Evolutionary conservation across 2,797 vertebrate genomes (phyloP).

Genomic region (Gymnodraco acuticeps): DNA sequence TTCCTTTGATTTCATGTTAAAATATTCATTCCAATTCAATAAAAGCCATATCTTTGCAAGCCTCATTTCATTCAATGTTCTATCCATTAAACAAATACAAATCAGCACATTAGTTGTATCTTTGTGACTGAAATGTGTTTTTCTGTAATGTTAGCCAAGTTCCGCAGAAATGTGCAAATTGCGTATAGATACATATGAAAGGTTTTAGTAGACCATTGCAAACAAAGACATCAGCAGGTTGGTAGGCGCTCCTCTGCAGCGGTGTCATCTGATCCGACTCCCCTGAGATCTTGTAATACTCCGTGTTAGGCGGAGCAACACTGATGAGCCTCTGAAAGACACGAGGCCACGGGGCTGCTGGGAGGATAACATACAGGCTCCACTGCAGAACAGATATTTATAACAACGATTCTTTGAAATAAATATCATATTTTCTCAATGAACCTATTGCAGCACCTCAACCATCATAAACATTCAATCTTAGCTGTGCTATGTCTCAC

Average conservation of each 20-base stretch:
- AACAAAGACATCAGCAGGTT: slow-evolving; percentile 8
- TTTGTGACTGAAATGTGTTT: background rate
- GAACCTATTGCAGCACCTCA: background rate
- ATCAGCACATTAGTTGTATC: background rate
- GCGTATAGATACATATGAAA: background rate
- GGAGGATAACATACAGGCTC: background rate
- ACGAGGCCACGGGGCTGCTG: background rate
- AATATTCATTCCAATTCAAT: slow-evolving; percentile 80
- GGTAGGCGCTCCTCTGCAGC: slow-evolving; percentile 1
- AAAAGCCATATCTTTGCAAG: slow-evolving; percentile 84
- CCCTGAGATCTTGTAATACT: slow-evolving; percentile 17
- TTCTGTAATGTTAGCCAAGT: background rate
- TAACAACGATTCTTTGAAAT: background rate
- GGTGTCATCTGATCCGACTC: slow-evolving; percentile 31
- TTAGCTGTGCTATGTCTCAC: background rate
- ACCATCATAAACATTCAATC: background rate
- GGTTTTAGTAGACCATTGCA: background rate
- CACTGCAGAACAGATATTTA: background rate
- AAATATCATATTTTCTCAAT: background rate
- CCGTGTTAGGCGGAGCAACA: slow-evolving; percentile 33
- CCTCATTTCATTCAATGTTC: slow-evolving; percentile 41
- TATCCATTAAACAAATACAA: background rate
- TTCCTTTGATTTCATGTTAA: slow-evolving; percentile 79
- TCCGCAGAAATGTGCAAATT: background rate
- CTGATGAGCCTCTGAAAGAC: slow-evolving; percentile 25